A percentile compares a stretch with the other conserved stretches of the same genome.
Evolutionary conservation across 2,888 invertebrate species (phyloP).

Genomic region (Acronicta aceris): DNA sequence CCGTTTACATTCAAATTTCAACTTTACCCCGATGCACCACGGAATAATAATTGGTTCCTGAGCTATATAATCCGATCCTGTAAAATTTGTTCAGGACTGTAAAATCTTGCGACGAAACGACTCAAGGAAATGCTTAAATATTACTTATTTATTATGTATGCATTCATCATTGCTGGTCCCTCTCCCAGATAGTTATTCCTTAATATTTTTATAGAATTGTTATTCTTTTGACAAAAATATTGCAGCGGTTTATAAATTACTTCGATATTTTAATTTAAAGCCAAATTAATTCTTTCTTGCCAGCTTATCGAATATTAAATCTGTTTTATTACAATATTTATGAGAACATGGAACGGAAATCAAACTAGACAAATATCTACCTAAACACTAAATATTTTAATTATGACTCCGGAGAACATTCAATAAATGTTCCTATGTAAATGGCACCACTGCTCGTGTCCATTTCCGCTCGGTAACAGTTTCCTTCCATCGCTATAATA

Average conservation of each 20-base stretch:
- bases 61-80: slow-evolving; percentile 35
- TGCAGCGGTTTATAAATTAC: not conserved
- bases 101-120: slow-evolving; percentile 62
- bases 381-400: slow-evolving; percentile 30
- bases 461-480: slow-evolving; percentile 85
- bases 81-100: slow-evolving; percentile 64
- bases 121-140: slow-evolving; percentile 62
- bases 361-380: slow-evolving; percentile 4
- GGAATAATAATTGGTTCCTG: slow-evolving; percentile 9
- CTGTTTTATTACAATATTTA: slow-evolving; percentile 42
- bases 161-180: not conserved
- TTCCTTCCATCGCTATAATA: slow-evolving; percentile 75
- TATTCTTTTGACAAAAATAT: not conserved
- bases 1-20: slow-evolving; percentile 56
- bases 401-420: slow-evolving; percentile 37
- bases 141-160: slow-evolving; percentile 61
- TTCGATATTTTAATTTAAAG: not conserved
- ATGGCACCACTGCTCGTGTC: slow-evolving; percentile 68
- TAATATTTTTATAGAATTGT: not conserved
- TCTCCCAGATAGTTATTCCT: slow-evolving; percentile 12
- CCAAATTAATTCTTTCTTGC: slow-evolving; percentile 25
- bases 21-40: slow-evolving; percentile 20
- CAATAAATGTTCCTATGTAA: slow-evolving; percentile 68
- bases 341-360: slow-evolving; percentile 25
- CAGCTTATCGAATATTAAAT: slow-evolving; percentile 1